Conservation (phyloP, 2,113 vertebrate species). For the Hemicordylus capensis region DNA sequence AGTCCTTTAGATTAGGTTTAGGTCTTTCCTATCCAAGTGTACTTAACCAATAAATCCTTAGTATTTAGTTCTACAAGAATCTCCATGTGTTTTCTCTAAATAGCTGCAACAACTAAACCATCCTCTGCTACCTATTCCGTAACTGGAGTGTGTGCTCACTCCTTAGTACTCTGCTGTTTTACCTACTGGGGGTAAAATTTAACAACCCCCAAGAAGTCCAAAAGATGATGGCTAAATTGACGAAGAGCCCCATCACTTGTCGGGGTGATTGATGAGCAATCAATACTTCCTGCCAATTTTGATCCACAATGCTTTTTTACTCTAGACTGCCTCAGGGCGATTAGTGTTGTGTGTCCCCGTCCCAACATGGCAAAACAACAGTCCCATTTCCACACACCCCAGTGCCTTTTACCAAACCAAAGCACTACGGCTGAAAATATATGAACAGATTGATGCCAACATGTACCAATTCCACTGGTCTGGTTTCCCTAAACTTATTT, state of each 20-base stretch:
- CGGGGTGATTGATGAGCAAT: conserved; percentile 9
- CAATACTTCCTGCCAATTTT: background rate
- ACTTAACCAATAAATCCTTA: too few species aligned
- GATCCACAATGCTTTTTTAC: background rate
- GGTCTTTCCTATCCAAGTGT: too few species aligned
- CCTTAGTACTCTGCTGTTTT: too few species aligned
- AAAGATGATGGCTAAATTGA: background rate
- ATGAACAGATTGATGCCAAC: conserved; percentile 26
- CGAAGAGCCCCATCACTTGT: background rate
- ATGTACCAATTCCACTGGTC: background rate
- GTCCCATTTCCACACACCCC: conserved; percentile 22
- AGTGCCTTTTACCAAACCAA: conserved; percentile 3
- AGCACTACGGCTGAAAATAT: background rate
- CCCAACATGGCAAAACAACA: background rate
- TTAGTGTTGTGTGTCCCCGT: background rate
- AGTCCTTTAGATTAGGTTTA: too few species aligned
- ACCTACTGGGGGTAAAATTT: too few species aligned
- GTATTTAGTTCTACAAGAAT: too few species aligned
- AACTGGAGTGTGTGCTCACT: too few species aligned
- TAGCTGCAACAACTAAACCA: too few species aligned
- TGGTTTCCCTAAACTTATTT: conserved; percentile 24
- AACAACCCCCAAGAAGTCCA: too few species aligned
- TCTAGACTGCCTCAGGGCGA: background rate
- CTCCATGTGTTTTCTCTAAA: too few species aligned
- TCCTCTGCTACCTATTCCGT: too few species aligned